Base-by-base conservation (phyloP, 2,113 vertebrate genomes). In the Notiomystis cincta region DNA sequence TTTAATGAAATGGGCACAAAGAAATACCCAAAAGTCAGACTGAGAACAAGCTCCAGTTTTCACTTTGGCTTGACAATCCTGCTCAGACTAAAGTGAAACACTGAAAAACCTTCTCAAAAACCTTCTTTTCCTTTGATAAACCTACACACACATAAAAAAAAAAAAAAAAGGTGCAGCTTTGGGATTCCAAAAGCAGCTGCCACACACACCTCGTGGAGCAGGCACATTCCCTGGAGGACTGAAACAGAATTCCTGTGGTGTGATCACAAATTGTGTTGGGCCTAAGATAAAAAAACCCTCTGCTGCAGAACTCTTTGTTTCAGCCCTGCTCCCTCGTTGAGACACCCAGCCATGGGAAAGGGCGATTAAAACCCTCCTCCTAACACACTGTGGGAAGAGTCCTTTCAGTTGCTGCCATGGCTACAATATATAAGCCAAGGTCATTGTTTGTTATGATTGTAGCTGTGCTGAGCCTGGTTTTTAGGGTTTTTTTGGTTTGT, bases 371-470 rank as follows among this genome's bases (percentile, higher is more conserved):
- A 42, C 50, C 35, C 75, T 57, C 15, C 70, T 91, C 42, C 62
- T 42, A 71, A 42, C 61, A 33, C 27, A 66, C 2, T 92, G 93
- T 73, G 76, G 82, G 91, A 96, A 96, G 72, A 94, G 57, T 81
- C 66, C 27, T 96, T 96, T 94, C 92, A 84, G 44, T 61, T 69
- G 95, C 93, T 97, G 58, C 93, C 85, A 97, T 91, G 91, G 83
- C 73, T 93, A 95, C 75, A 4, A 95, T 45, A 95, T 91, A 87
- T 71, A 94, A 96, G 90, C 70, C 86, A 97, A 96, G 75, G 94
- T 96, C 95, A 94, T 93, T 95, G 72, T 96, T 89, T 93, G 58
- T 97, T 94, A 93, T 90, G 62, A 73, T 65, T 90, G 80, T 77
- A 84, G 70, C 73, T 86, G 35, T 58, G 64, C 61, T 70, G 57